Base-by-base conservation (phyloP, 2,888 invertebrate genomes). In the Lordiphosa fenestrarum region DNA sequence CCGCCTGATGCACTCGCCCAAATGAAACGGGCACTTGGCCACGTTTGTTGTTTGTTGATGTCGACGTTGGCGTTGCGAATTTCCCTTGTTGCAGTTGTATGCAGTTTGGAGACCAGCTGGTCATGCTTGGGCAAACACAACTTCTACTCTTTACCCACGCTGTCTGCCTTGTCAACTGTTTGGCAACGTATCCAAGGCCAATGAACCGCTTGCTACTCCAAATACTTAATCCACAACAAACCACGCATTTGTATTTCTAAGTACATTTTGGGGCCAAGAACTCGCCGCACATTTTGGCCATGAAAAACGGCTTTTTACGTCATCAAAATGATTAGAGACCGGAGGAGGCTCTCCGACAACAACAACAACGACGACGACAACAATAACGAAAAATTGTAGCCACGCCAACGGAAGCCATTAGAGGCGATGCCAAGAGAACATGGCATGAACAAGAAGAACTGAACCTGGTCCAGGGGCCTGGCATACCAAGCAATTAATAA, bases 401-500 rank as follows among this genome's bases (percentile, higher is more conserved):
- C 64, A 70, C 80, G 57, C 73, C 83, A 76, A 83, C 76, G 83
- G 83, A 76, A 76, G 76, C 80, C 76, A 76, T 83, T 83, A 63
- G 80, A 71, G 48, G 54, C 55, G 7, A 23, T 15, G 48, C 50
- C 60, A 25, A 49, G 49, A 69, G 50, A 15, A 38, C 40, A 25
- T 33, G 44, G 39, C 6, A 36, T 25, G 48, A 15, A 15, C 15
- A 15, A 15, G 35, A 12, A 40, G 37, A 47, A 51, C 36, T 33
- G 47, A 33, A 46, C 19, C 35, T 36, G 36, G 42, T 35, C 33
- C 25, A 30, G 37, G 41, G 65, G 57, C 56, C 66, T 61, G 71
- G 61, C 71, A 84, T 84, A 69, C 82, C 82, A 66, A 77, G 73
- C 77, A 86, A 86, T 84, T 86, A 86, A 86, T 84, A 77, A 86